Evolutionary conservation across 2,113 vertebrate species (phyloP).

Genomic region (Cyphomyrus plagiostoma): DNA sequence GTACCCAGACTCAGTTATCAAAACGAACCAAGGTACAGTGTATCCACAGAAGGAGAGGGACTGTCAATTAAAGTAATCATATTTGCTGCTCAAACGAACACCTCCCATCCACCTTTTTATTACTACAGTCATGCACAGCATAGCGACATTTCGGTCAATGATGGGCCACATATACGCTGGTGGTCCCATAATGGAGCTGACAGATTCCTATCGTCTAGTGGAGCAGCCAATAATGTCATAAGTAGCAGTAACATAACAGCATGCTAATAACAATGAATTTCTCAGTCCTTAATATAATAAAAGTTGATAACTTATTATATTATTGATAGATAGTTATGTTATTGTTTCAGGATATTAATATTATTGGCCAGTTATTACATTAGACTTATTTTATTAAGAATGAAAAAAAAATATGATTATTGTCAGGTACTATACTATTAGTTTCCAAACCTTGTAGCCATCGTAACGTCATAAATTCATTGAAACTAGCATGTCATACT

Average conservation of each 20-base stretch:
- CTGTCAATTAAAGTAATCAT: conserved; percentile 35
- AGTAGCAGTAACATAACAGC: neutral
- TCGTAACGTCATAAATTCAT: neutral
- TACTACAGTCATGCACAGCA: neutral
- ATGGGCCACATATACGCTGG: neutral
- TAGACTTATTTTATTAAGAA: neutral
- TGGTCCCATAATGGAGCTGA: neutral
- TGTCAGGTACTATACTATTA: neutral
- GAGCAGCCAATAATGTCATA: neutral
- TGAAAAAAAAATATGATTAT: neutral
- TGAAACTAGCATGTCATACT: neutral
- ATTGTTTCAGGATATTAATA: too few species aligned
- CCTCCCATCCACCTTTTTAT: neutral
- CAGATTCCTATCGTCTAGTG: neutral
- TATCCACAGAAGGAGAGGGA: conserved; percentile 42
- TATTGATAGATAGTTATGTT: neutral
- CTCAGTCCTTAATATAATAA: neutral
- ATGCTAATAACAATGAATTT: neutral
- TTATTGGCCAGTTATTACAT: neutral
- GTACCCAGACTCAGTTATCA: conserved; percentile 60
- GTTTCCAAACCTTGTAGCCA: neutral
- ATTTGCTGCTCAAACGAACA: conserved; percentile 35
- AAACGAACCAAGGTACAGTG: conserved; percentile 35
- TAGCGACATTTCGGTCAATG: neutral
- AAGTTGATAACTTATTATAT: neutral